These are phyloP conservation scores for Zenarchopterus dispar DNA, from an alignment of 2,797 vertebrate genomes.

Conservation along the genomic window DNA sequence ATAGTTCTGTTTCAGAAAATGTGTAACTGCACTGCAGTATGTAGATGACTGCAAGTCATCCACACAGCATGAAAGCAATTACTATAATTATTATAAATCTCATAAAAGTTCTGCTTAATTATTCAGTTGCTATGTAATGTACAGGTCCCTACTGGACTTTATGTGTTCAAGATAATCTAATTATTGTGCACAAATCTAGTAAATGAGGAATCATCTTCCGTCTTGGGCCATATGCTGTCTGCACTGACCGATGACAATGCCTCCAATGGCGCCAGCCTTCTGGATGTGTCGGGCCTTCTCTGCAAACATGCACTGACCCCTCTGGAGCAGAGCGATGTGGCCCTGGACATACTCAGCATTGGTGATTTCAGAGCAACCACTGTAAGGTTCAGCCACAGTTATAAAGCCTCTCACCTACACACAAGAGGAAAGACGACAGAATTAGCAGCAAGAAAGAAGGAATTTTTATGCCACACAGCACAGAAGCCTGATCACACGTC, in stretches of 20 bases:
- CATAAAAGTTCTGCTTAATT: constrained; percentile 11
- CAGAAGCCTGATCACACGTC: background rate
- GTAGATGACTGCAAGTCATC: too few species aligned
- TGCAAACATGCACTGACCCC: constrained; percentile 99
- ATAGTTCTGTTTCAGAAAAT: background rate
- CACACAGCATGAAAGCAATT: background rate
- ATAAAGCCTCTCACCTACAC: constrained; percentile 93
- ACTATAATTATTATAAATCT: background rate
- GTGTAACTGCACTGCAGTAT: background rate
- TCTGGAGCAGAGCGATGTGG: constrained; percentile 93
- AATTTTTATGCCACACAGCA: background rate
- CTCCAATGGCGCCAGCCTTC: constrained; percentile 94
- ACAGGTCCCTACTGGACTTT: constrained; percentile 11
- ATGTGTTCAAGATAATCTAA: constrained; percentile 46
- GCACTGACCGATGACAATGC: constrained; percentile 94
- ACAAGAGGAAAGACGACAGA: background rate
- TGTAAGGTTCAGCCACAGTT: constrained; percentile 93
- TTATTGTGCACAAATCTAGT: constrained; percentile 42
- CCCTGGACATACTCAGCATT: constrained; percentile 90
- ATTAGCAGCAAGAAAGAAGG: background rate
- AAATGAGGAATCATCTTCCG: constrained; percentile 27
- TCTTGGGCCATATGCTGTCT: constrained; percentile 17
- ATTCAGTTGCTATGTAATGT: constrained; percentile 3
- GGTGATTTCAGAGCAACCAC: constrained; percentile 91
- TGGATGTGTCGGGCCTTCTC: constrained; percentile 97